Conservation (phyloP, 2,888 invertebrate genomes). For the Polymixis lichenea region DNA sequence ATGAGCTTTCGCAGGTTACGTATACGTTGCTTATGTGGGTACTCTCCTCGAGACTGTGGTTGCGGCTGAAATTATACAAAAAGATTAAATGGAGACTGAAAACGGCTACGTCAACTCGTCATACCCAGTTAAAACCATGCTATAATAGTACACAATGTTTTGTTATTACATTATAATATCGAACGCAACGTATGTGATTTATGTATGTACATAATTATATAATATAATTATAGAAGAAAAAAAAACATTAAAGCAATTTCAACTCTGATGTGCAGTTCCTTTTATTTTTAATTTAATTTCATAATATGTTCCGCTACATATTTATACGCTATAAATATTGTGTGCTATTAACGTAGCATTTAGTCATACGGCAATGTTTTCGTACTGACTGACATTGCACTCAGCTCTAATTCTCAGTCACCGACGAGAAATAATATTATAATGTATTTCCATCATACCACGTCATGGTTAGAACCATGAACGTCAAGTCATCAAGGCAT, state of each 20-base stretch:
- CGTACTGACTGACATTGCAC: background rate
- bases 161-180: constrained; percentile 50
- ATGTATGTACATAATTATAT: constrained; percentile 60
- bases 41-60: constrained; percentile 85
- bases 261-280: constrained; percentile 56
- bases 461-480: constrained; percentile 46
- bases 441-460: constrained; percentile 10
- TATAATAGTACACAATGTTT: constrained; percentile 63
- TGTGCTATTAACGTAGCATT: constrained; percentile 62
- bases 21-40: constrained; percentile 92
- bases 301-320: constrained; percentile 36
- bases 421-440: background rate
- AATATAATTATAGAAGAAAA: constrained; percentile 47
- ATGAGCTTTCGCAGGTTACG: constrained; percentile 89
- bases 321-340: constrained; percentile 55
- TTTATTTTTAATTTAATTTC: constrained; percentile 55
- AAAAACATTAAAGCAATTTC: constrained; percentile 60
- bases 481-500: constrained; percentile 36
- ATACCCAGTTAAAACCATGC: constrained; percentile 51
- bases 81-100: constrained; percentile 48
- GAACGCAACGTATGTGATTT: constrained; percentile 54
- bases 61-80: constrained; percentile 69
- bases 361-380: constrained; percentile 22
- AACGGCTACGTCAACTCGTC: constrained; percentile 41
- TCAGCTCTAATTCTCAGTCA: background rate